Base-by-base conservation (phyloP, 2,797 vertebrate species). In the Gymnopithys bicolor region DNA sequence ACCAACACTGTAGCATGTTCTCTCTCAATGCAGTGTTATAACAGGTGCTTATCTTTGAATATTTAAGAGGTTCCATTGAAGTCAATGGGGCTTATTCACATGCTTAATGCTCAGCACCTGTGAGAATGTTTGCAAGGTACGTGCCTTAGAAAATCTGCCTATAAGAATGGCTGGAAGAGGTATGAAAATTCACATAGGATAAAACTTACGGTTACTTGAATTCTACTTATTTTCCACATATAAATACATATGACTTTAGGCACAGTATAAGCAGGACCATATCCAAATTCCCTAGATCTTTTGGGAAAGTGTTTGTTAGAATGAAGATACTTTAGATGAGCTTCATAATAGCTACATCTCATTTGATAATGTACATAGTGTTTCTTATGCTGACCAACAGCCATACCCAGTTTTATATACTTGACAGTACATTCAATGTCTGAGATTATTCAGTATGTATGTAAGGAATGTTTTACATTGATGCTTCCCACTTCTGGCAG, bases 131-230 rank as follows among this genome's bases (percentile, higher is more conserved):
- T 81, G 58, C 66, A 88, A 70, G 55, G 45, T 59, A 75, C 69
- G 25, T 64, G 39, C 63, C 55, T 79, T 89, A 92, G 74, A 70
- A 90, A 93, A 80, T 74, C 41, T 82, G 45, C 60, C 33, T 49
- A 18, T 69, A n/a, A 35, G 55, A 67, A 43, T 46, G 62, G 43
- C 87, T 97, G 94, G 77, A 91, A 95, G 80, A 91, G 76, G 28
- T 90, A 87, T 89, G 91, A 97, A 96, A 96, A 95, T 88, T 91
- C 96, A 87, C 89, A 59, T 67, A 96, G 87, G 63, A 76, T 70
- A 90, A 94, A 97, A 96, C 90, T 85, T 27, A 51, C 77, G 95
- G 70, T 92, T 96, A 90, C 91, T 95, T 97, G 68, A 94, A 94
- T 91, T 70, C 67, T 92, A 51, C 71, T 71, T 91, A 81, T 88